phyloP scores from a whole-genome alignment of 2,797 vertebrate genomes.

The Pangasius djambal region DNA sequence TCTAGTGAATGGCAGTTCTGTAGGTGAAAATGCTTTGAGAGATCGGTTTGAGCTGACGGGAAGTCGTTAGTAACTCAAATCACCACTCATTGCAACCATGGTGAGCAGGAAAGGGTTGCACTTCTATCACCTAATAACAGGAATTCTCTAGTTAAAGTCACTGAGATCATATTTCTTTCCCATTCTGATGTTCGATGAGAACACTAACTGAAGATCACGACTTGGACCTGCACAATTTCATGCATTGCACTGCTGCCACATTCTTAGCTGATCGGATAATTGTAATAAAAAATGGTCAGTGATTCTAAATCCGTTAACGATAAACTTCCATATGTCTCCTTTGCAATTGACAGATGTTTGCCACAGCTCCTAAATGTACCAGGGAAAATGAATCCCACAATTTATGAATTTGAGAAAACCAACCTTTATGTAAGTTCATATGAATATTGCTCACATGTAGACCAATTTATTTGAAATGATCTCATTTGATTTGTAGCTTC shows the following conservation, averaged over 20 bases:
- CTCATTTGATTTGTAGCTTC: constrained; percentile 15
- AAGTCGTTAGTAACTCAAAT: background rate
- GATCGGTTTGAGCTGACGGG: background rate
- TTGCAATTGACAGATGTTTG: background rate
- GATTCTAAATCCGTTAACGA: background rate
- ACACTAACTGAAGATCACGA: background rate
- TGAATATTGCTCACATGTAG: background rate
- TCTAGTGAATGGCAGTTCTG: background rate
- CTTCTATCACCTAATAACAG: background rate
- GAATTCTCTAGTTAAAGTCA: background rate
- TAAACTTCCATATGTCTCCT: background rate
- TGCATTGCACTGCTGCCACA: background rate
- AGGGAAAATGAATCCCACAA: background rate
- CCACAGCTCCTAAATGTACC: background rate
- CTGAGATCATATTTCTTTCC: background rate
- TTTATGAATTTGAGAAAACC: background rate
- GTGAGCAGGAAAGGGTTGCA: background rate
- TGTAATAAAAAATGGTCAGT: background rate
- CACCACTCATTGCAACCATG: background rate
- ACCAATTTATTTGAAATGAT: background rate
- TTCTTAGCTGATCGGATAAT: background rate
- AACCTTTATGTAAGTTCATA: background rate
- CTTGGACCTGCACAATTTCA: background rate
- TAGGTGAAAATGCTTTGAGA: background rate
- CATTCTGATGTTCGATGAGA: background rate